Percentiles rank a stretch among this genome's conserved stretches.
These are phyloP conservation scores for Babylonia areolata DNA, from an alignment of 1,140 invertebrate genomes.

Conservation along the genomic window DNA sequence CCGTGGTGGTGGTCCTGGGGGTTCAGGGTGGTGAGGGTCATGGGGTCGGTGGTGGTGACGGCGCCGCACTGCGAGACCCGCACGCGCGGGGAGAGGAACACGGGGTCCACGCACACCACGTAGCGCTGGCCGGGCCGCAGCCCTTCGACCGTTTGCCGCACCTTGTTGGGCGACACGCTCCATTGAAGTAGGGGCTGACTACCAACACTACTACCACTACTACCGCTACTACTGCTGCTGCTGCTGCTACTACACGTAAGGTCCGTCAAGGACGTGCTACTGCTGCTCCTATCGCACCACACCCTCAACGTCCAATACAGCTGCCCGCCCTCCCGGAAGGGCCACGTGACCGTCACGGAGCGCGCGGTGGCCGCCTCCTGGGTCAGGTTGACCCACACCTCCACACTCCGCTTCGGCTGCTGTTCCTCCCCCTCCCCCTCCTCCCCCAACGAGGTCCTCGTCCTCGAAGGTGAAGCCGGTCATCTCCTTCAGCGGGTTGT, in stretches of 20 bases:
- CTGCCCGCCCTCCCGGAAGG: constrained; percentile 48
- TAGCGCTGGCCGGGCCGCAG: constrained; percentile 41
- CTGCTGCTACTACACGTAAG: neutral
- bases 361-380: neutral
- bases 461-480: constrained; percentile 46
- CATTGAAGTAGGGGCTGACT: no score
- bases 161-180: constrained; percentile 43
- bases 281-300: constrained; percentile 28
- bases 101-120: constrained; percentile 53
- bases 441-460: no score
- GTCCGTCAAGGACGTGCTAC: neutral
- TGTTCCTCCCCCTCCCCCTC: no score
- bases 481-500: constrained; percentile 47
- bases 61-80: constrained; percentile 50
- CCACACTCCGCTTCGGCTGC: constrained; percentile 26
- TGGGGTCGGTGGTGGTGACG: constrained; percentile 31
- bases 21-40: neutral
- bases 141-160: constrained; percentile 12
- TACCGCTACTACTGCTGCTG: no score
- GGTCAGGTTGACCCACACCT: constrained; percentile 49
- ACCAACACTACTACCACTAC: no score
- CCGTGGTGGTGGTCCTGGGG: neutral
- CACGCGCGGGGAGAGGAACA: constrained; percentile 44
- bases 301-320: constrained; percentile 52
- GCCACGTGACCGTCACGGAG: constrained; percentile 48